Base-by-base conservation (phyloP, 1,140 invertebrate species). In the Chionoecetes opilio region DNA sequence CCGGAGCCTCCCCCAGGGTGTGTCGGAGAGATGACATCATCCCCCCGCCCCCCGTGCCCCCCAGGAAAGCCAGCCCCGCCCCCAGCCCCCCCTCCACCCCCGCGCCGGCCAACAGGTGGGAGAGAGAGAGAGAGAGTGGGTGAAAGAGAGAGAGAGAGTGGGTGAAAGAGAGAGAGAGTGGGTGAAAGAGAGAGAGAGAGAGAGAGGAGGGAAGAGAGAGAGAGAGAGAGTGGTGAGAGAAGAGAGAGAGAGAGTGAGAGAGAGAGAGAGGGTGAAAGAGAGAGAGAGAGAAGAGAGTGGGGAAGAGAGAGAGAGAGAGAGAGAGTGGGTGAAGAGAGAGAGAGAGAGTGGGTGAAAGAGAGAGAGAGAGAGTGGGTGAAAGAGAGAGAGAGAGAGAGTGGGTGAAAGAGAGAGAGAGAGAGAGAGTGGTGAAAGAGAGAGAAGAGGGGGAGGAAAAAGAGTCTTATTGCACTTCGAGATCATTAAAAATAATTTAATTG, bases 21-120 rank as follows among this genome's bases (percentile, higher is more conserved):
- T 95, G 96, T 29, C 97, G 97, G 93, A 97, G 97, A 96, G 97
- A 97, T 93, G 97, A 97, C 21, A 91, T 93, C 96, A 97, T 82
- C 2, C 95, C 96, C 53, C 98, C 98, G 94, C 98, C 98, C 17
- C 98, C 98, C 29, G 97, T 98, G 41, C 98, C 98, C 91, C 98
- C 98, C 21, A 97, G 98, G 95, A 97, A 98, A 96, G 97, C 97
- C 3, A 98, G 98, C 9, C 98, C 98, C 2, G 97, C 97, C 75
- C 96, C 97, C 63, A 97, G 97, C 86, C 95, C 96, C n/a, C 95
- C 95, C 34, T 90, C 95, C 38, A 96, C 96, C 8, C 96, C 96
- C 29, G 93, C 96, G n/a, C 94, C 93, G 82, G 92, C 94, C n/a
- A 93, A 92, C 92, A 96, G 96, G 94, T 96, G 85, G 26, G 87